Conservation (phyloP, 2,888 invertebrate species). For the Suillia variegata region DNA sequence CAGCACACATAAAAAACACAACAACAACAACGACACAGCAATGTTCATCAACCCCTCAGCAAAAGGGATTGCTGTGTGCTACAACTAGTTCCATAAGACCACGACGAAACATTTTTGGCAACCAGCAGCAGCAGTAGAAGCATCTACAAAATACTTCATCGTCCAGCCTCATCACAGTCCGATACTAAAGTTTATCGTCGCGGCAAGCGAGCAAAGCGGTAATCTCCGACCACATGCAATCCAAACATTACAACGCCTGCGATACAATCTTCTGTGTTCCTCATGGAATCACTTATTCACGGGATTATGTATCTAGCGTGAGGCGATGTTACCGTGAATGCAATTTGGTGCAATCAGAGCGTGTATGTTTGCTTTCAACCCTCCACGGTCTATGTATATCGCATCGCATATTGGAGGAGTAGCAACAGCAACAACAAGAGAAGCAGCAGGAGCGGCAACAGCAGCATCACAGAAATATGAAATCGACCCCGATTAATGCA, state of each 20-base stretch:
- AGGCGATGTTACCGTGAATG: not conserved
- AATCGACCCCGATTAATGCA: not conserved
- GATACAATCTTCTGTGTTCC: not conserved
- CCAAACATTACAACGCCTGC: not conserved
- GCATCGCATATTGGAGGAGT: not conserved
- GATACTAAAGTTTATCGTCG: not conserved
- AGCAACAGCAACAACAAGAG: no score
- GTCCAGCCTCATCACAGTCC: not conserved
- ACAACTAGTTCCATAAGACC: no score
- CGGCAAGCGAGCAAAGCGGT: not conserved
- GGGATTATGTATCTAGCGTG: no score
- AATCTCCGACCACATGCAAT: slow-evolving; percentile 1
- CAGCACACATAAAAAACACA: not conserved
- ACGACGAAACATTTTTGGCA: slow-evolving; percentile 1
- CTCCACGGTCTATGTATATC: not conserved
- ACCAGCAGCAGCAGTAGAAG: not conserved
- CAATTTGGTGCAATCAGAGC: not conserved
- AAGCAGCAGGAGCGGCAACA: no score
- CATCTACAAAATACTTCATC: not conserved
- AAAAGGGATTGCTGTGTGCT: not conserved
- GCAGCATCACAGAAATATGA: no score
- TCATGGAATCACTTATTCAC: not conserved
- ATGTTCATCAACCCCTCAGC: not conserved
- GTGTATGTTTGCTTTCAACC: not conserved
- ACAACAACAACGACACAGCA: not conserved